Percentiles rank a stretch among this genome's conserved stretches.
Evolutionary conservation across 2,888 invertebrate species (phyloP).

Genomic region (Macroteleia sp.): DNA sequence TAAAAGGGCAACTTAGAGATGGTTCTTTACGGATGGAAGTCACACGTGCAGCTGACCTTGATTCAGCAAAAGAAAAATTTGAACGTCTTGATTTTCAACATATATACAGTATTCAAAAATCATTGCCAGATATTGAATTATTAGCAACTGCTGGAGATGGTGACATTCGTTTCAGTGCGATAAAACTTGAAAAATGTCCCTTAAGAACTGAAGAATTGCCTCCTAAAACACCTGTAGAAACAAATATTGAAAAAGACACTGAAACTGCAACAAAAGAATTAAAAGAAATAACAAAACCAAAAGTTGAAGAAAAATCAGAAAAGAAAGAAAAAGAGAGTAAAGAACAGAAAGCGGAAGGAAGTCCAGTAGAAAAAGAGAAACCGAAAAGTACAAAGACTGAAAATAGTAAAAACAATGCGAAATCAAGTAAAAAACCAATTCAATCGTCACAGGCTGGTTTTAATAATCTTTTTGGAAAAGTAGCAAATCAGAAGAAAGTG

Average conservation of each 20-base stretch:
- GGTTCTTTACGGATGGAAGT: slow-evolving; percentile 79
- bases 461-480: slow-evolving; percentile 75
- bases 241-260: slow-evolving; percentile 16
- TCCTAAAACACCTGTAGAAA: too few species aligned
- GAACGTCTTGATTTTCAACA: slow-evolving; percentile 80
- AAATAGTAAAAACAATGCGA: slow-evolving; percentile 20
- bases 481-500: slow-evolving; percentile 45
- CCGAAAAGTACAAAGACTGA: slow-evolving; percentile 7
- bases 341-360: slow-evolving; percentile 26
- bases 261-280: background rate
- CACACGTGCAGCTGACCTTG: slow-evolving; percentile 78
- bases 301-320: slow-evolving; percentile 22
- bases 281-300: background rate
- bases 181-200: slow-evolving; percentile 70
- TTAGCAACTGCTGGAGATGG: slow-evolving; percentile 74
- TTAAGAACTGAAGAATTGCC: slow-evolving; percentile 14
- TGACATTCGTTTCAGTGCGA: slow-evolving; percentile 75
- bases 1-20: slow-evolving; percentile 78
- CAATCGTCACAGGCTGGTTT: slow-evolving; percentile 73
- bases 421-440: slow-evolving; percentile 68
- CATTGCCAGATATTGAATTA: slow-evolving; percentile 73
- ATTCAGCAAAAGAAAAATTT: slow-evolving; percentile 76
- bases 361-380: slow-evolving; percentile 19
- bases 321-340: slow-evolving; percentile 22
- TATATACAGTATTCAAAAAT: slow-evolving; percentile 83